A percentile compares a stretch with the other conserved stretches of the same genome.
phyloP scores from a whole-genome alignment of 2,113 vertebrate species.

The Galeopterus variegatus region DNA sequence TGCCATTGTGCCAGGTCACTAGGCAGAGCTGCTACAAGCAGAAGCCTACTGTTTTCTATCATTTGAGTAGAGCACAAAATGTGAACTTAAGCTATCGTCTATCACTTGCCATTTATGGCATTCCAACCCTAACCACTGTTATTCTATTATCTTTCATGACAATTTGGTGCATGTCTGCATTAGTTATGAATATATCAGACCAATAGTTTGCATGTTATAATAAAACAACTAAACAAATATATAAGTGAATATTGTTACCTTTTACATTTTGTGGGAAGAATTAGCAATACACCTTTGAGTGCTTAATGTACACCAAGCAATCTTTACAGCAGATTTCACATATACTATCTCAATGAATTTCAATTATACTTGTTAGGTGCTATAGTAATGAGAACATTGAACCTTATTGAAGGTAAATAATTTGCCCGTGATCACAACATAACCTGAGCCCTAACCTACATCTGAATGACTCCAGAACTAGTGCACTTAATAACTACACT shows the following conservation, averaged over 20 bases:
- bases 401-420: neutral
- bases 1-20: neutral
- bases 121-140: neutral
- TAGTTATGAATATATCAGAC: conserved; percentile 6
- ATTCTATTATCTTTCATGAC: neutral
- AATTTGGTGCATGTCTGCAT: neutral
- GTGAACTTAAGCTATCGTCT: neutral
- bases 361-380: neutral
- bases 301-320: neutral
- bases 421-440: neutral
- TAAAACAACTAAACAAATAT: neutral
- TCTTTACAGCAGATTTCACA: neutral
- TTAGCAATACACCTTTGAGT: neutral
- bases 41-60: neutral
- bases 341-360: neutral
- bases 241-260: neutral
- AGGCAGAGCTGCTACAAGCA: neutral
- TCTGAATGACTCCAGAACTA: neutral
- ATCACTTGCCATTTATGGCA: neutral
- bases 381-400: conserved; percentile 31
- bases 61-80: conserved; percentile 3
- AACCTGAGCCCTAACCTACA: neutral
- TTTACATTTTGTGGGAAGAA: conserved; percentile 22
- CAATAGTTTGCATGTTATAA: neutral
- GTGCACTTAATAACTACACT: neutral